Evolutionary conservation across 2,888 invertebrate genomes (phyloP), one percentile per base, ranked within the genome.

Genomic region (Calliopum simillimum): DNA sequence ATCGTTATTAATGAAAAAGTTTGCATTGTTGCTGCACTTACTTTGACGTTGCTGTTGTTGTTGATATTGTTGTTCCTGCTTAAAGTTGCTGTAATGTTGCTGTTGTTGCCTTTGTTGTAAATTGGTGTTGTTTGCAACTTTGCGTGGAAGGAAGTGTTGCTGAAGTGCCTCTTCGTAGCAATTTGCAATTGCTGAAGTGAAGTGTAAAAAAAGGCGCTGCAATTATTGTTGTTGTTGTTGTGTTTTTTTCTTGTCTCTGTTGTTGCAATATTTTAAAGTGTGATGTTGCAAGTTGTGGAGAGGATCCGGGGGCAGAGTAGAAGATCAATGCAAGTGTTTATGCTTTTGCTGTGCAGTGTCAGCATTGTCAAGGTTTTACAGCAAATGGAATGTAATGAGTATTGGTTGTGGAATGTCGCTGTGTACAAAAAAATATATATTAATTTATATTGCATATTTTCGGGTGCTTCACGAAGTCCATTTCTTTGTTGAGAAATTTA

Each of bases 1-100:
- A 85, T 85, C 84, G 83, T 85, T 84, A 85, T 85, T 84, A 84
- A 85, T 85, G 85, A 84, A 83, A 80, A 84, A 84, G 73, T 84
- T 84, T 79, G 43, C 55, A 21, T n/a, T 59, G 59, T 49, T 11
- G 25, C 21, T 21, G 51, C 33, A 33, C 33, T 33, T 6, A 8
- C 33, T 61, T 75, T 64, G 51, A 21, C 51, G 58, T 14, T 23
- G 56, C 25, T 46, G 56, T 12, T 56, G 66, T 12, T 46, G 66
- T 41, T 47, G 21, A 23, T 46, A 46, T 33, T 56, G 55, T 66
- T 64, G 14, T 53, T 25, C 43, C n/a, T 56, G 21, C 14, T 33
- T 66, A 44, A 25, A 14, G 66, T 46, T 55, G 44, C 16, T n/a
- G 19, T n/a, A n/a, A n/a, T 65, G 14, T 2, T 49, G 47, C 12